Percentiles rank a stretch among this genome's conserved stretches.
These are phyloP conservation scores for Corythaixoides concolor DNA, from an alignment of 2,113 vertebrate species.

Conservation along the genomic window DNA sequence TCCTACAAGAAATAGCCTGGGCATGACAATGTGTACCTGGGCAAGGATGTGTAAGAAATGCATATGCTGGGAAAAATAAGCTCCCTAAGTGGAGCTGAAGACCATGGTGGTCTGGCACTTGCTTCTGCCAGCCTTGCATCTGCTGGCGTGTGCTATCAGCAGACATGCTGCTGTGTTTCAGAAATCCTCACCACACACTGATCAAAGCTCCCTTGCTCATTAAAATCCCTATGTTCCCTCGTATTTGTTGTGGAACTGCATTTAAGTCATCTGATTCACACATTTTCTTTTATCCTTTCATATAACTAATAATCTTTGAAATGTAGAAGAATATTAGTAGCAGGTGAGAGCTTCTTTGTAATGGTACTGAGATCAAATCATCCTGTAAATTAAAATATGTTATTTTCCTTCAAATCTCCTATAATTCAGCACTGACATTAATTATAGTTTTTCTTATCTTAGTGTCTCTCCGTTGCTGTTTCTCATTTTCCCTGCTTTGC, in stretches of 20 bases:
- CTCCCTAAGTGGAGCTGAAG: neutral
- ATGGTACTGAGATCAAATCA: neutral
- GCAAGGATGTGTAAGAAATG: neutral
- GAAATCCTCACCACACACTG: neutral
- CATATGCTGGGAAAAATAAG: neutral
- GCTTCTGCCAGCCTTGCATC: neutral
- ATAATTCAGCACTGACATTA: conserved; percentile 19
- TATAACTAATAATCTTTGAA: neutral
- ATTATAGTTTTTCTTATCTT: conserved; percentile 24
- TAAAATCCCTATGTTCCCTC: neutral
- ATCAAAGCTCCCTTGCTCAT: neutral
- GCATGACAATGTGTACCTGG: neutral
- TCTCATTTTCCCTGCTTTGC: conserved; percentile 5
- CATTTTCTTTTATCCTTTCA: neutral
- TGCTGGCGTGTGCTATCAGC: neutral
- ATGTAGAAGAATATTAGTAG: neutral
- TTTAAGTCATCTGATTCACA: neutral
- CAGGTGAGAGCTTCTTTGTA: neutral
- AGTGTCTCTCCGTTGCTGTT: neutral
- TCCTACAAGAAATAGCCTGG: neutral
- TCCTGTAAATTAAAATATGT: conserved; percentile 3
- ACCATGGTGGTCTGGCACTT: neutral
- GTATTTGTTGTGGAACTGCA: neutral
- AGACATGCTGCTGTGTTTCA: neutral
- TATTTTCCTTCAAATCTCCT: conserved; percentile 20